phyloP scores from a whole-genome alignment of 2,797 vertebrate genomes.

The Chiroxiphia lanceolata region DNA sequence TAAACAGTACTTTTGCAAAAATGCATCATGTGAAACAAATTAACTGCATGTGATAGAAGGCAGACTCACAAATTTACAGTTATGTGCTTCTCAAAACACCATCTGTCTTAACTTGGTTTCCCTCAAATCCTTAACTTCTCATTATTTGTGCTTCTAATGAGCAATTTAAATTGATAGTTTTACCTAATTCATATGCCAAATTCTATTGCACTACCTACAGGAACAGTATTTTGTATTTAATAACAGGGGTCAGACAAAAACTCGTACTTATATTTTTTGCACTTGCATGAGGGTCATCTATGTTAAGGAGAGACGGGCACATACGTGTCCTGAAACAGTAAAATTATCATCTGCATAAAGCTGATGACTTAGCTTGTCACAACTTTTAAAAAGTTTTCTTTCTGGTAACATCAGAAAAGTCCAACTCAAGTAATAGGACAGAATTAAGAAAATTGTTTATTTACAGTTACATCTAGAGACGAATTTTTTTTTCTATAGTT shows the following conservation, averaged over 20 bases:
- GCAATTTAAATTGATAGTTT: neutral
- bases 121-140: neutral
- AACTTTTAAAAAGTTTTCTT: neutral
- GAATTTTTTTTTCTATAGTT: neutral
- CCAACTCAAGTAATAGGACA: neutral
- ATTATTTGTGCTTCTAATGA: neutral
- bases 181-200: constrained; percentile 8
- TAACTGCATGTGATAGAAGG: neutral
- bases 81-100: neutral
- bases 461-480: neutral
- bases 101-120: neutral
- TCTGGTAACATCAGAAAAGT: neutral
- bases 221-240: neutral
- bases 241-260: neutral
- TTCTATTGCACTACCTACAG: neutral
- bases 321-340: rapidly evolving
- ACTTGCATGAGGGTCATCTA: neutral
- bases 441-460: neutral
- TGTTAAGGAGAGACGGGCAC: neutral
- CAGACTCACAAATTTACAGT: constrained; percentile 20
- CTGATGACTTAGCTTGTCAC: neutral
- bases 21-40: constrained; percentile 13
- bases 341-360: neutral
- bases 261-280: neutral
- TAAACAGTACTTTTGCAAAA: neutral